Base-by-base conservation (phyloP, 2,888 invertebrate species). In the Carcina quercana region DNA sequence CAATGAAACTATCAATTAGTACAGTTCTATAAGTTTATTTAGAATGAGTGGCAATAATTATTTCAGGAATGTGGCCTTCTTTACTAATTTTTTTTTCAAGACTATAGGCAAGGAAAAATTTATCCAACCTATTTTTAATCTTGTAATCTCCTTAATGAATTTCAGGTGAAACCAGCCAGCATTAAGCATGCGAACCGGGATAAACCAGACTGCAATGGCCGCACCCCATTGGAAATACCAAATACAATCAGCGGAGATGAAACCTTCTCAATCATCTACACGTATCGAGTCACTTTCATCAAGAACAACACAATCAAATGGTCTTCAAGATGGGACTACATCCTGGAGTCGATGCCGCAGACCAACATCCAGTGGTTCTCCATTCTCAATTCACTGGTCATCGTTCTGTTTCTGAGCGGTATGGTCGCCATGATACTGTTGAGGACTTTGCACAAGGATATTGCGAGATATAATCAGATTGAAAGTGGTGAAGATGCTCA, bases 391-490 rank as follows among this genome's bases (percentile, higher is more conserved):
- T 98, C 98, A 0, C 85, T 99, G 52, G 97, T 99, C 34, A 99
- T 99, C 57, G 97, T 97, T 2, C 80, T 97, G 17, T 99, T 99
- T 79, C 84, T 99, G 12, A 96, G 97, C 47, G 99, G 98, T 47
- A 99, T 99, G 98, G 97, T 99, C 10, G 98, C 98, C 15, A 99
- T 99, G 98, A 99, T 99, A 58, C 88, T 99, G 75, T 78, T 99
- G 47, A 87, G 98, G 40, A 99, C 98, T 0, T 83, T 99, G 38
- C 98, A 99, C 70, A 97, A 98, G 70, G 99, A 99, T 76, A 98
- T 99, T 53, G 98, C 98, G 3, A 88, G 98, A 51, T 99, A 99
- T 70, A 99, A 99, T 78, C 97, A 98, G 86, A 93, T 93, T 86
- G 93, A 93, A 55, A 92, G 92, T 48, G 93, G 93, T 5, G 93